phyloP scores from a whole-genome alignment of 2,888 invertebrate genomes.

The Eudiplozoon nipponicum region DNA sequence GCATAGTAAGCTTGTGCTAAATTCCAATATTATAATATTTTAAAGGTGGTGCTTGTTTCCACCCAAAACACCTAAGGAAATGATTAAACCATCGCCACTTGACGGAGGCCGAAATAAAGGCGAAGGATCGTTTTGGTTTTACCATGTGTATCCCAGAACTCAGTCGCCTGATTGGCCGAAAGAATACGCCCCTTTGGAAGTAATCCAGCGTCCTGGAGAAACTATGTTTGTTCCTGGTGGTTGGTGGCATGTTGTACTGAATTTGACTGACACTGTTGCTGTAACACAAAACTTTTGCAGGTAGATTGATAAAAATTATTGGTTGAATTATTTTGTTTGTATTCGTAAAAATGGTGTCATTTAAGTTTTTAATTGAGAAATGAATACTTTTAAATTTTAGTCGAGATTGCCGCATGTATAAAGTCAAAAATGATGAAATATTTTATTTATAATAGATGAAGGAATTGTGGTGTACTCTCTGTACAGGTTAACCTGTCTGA shows the following conservation, averaged over 20 bases:
- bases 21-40: neutral
- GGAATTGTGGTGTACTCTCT: too few species aligned
- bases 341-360: neutral
- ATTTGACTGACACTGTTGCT: conserved; percentile 71
- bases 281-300: conserved; percentile 67
- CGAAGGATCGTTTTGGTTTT: conserved; percentile 93
- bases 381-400: neutral
- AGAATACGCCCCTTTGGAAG: conserved; percentile 50
- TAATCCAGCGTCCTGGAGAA: conserved; percentile 70
- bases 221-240: conserved; percentile 92
- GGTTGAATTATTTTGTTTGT: neutral
- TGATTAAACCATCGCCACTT: conserved; percentile 58
- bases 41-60: conserved; percentile 77
- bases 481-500: too few species aligned
- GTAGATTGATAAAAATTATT: conserved; percentile 1
- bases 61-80: conserved; percentile 65
- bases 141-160: conserved; percentile 63
- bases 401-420: too few species aligned
- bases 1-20: too few species aligned
- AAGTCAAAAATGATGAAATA: too few species aligned
- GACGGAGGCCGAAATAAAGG: conserved; percentile 86
- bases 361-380: neutral
- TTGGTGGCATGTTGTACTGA: conserved; percentile 98
- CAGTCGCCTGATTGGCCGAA: conserved; percentile 56
- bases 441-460: too few species aligned